Conservation (phyloP, 1,140 invertebrate genomes). For the Sitobion miscanthi region DNA sequence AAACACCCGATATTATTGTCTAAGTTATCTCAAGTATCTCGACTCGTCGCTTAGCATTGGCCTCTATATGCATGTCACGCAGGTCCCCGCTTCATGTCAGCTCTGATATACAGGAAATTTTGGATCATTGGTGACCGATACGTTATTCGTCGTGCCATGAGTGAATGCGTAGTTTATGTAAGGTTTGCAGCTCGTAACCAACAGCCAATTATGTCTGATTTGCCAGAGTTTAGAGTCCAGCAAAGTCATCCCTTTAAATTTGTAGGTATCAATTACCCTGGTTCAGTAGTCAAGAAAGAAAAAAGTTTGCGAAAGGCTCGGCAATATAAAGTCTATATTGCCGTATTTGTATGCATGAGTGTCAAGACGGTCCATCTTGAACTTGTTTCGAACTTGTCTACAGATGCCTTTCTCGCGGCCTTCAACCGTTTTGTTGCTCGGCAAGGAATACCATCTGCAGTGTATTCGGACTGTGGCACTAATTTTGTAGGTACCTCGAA, state of each 20-base stretch:
- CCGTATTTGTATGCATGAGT: too few species aligned
- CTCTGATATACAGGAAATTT: constrained; percentile 5
- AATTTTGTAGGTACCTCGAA: too few species aligned
- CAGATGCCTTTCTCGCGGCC: too few species aligned
- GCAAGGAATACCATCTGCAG: too few species aligned
- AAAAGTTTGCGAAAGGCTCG: too few species aligned
- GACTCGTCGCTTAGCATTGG: background rate
- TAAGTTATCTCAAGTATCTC: background rate
- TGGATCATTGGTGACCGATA: background rate
- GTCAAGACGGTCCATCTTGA: too few species aligned
- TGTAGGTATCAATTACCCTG: constrained; percentile 60
- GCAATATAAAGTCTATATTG: too few species aligned
- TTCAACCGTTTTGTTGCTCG: too few species aligned
- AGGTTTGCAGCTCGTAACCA: background rate
- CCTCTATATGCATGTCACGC: constrained; percentile 16
- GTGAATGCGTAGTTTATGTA: background rate
- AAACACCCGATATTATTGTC: background rate
- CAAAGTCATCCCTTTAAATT: background rate
- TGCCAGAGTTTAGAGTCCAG: background rate
- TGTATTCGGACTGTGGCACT: too few species aligned
- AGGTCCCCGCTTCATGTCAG: background rate
- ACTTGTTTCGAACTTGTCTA: too few species aligned
- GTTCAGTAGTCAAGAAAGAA: background rate
- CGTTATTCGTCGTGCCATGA: background rate
- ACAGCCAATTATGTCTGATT: background rate